phyloP scores from a whole-genome alignment of 2,113 vertebrate genomes.

The Phrynosoma blainvillii region DNA sequence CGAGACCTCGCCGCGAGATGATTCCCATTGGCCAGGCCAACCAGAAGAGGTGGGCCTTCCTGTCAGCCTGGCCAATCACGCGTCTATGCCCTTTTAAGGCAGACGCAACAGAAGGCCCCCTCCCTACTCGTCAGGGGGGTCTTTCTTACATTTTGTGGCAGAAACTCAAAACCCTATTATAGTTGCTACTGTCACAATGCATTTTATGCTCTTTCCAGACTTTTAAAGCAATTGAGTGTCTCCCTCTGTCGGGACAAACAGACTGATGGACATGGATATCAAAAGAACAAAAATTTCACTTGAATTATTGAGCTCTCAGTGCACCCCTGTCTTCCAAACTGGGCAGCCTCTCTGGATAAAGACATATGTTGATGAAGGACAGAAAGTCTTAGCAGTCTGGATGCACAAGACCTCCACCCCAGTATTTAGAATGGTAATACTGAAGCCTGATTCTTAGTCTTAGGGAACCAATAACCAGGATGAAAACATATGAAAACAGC shows the following conservation, averaged over 20 bases:
- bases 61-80: too few species aligned
- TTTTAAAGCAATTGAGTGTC: constrained; percentile 2
- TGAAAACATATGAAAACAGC: background rate
- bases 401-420: too few species aligned
- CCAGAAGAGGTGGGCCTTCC: too few species aligned
- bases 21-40: too few species aligned
- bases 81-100: too few species aligned
- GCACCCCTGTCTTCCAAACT: background rate
- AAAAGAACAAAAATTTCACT: background rate
- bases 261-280: background rate
- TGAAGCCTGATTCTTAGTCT: background rate
- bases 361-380: background rate
- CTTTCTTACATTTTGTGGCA: constrained; percentile 61
- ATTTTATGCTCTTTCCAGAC: constrained; percentile 2
- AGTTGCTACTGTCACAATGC: constrained; percentile 21
- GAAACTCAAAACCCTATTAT: constrained; percentile 45
- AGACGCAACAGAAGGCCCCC: too few species aligned
- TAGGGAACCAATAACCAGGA: background rate
- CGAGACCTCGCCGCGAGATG: too few species aligned
- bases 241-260: constrained; percentile 9
- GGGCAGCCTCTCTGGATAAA: background rate
- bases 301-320: background rate
- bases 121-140: too few species aligned
- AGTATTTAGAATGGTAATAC: background rate
- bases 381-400: background rate